These are phyloP conservation scores for Therioaphis trifolii DNA, from an alignment of 2,888 invertebrate genomes.

Conservation along the genomic window DNA sequence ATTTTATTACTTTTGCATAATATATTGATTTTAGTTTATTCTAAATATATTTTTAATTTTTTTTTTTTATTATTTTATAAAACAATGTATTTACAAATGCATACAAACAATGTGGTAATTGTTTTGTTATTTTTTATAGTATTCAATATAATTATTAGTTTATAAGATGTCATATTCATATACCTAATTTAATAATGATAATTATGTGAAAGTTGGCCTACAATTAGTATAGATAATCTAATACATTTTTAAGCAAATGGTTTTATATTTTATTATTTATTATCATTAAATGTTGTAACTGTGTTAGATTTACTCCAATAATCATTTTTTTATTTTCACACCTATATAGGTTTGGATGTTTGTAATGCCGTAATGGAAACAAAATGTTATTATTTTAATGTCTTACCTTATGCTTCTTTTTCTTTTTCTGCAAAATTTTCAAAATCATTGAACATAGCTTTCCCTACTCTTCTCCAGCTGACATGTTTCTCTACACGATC, in stretches of 20 bases:
- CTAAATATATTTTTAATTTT: too few relatives aligned
- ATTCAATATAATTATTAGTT: too few relatives aligned
- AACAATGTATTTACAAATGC: too few relatives aligned
- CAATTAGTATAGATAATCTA: neutral
- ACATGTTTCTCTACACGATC: neutral
- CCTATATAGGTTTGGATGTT: neutral
- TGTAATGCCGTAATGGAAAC: neutral
- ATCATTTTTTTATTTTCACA: neutral
- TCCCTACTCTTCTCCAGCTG: conserved; percentile 3
- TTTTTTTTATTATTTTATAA: too few relatives aligned
- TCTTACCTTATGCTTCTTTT: neutral
- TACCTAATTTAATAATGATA: neutral
- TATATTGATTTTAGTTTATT: too few relatives aligned
- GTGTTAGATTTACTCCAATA: neutral
- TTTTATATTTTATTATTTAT: too few relatives aligned
- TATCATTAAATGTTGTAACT: too few relatives aligned
- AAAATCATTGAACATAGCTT: neutral
- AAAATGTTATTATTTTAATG: neutral
- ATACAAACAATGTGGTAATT: too few relatives aligned
- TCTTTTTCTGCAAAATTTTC: too few relatives aligned
- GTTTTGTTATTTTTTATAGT: too few relatives aligned
- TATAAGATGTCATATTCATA: too few relatives aligned
- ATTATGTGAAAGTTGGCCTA: neutral
- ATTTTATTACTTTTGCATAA: too few relatives aligned
- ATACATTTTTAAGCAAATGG: neutral